Base-by-base conservation (phyloP, 1,140 invertebrate genomes). In the Neoseiulus cucumeris region DNA sequence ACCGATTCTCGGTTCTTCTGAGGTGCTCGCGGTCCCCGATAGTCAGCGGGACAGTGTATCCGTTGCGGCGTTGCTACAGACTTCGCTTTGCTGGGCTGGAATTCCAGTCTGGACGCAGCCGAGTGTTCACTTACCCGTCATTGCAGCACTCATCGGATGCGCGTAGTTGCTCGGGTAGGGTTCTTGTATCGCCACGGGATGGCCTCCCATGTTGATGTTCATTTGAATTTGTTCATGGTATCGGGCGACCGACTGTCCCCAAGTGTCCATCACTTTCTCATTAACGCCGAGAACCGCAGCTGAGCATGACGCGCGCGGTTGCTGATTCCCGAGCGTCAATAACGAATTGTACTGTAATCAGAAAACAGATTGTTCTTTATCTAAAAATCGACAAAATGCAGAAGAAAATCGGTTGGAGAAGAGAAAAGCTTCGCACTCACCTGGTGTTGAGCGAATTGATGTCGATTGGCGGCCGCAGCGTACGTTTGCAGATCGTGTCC, bases 391-490 rank as follows among this genome's bases (percentile, higher is more conserved):
- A n/a, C n/a, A n/a, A n/a, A n/a, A n/a, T n/a, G n/a, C n/a, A n/a
- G n/a, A n/a, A n/a, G n/a, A n/a, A n/a, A n/a, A n/a, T n/a, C n/a
- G n/a, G n/a, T n/a, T n/a, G n/a, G n/a, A n/a, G n/a, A n/a, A n/a
- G n/a, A n/a, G 33, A 39, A 39, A 14, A 14, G 18, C 14, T 22
- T 14, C 18, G 4, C 2, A 9, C 22, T 59, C 33, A 59, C 51
- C 51, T 59, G 51, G 33, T 59, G 51, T 25, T 59, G 51, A 25
- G 51, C 51, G 51, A 59, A 59, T 59, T 59, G 51, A 59, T 59
- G 51, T 9, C 51, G 51, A 59, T 59, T 59, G 25, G 51, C 51
- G 6, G 22, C 51, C 14, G 22, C 51, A 2, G 51, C 51, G 51
- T 59, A 59, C 25, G 25, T 59, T 33, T 59, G 51, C 22, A 59